Base-by-base conservation (phyloP, 2,113 vertebrate species). In the Stercorarius parasiticus region DNA sequence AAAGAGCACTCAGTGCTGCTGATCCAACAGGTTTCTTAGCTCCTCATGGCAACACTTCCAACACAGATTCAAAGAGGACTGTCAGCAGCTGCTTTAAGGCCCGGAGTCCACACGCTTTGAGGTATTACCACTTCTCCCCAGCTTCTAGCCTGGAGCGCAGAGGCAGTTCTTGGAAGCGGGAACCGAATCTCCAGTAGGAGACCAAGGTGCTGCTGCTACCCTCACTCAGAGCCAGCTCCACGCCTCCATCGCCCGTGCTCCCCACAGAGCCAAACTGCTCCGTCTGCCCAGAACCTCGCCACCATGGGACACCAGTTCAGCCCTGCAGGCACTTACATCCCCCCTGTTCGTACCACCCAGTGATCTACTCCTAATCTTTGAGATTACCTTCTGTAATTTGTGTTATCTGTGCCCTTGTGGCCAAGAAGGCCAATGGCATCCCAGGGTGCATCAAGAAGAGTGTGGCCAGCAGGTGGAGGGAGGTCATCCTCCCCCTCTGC, bases 121-220 rank as follows among this genome's bases (percentile, higher is more conserved):
- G 42, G 10, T 27, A 19, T 50, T 61, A 56, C 25, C 34, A 72
- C 29, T 79, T 52, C 15, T n/a, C 26, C 27, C 27, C 20, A 32
- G 40, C 13, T 85, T 62, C 42, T 32, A 0, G 29, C 40, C 74
- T 79, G 26, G 12, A 42, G 65, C 5, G 21, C 5, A 4, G n/a
- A 66, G 22, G 29, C 36, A 62, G 34, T 71, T 42, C 47, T 40
- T 43, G 15, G 21, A 40, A 76, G 29, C 0, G 2, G 4, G 2
- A 90, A 64, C 18, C 0, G 1, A 66, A 47, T 14, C 29, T 71
- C 3, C 3, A 1, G 40, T 22, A 30, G 64, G 29, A 67, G 36
- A 52, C 25, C 27, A 38, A 74, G 30, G 21, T 29, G 59, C 58
- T 86, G 69, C 77, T 73, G 38, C 25, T 59, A 32, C 15, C 22